phyloP scores from a whole-genome alignment of 1,140 invertebrate species.

The Caenorhabditis inopinata region DNA sequence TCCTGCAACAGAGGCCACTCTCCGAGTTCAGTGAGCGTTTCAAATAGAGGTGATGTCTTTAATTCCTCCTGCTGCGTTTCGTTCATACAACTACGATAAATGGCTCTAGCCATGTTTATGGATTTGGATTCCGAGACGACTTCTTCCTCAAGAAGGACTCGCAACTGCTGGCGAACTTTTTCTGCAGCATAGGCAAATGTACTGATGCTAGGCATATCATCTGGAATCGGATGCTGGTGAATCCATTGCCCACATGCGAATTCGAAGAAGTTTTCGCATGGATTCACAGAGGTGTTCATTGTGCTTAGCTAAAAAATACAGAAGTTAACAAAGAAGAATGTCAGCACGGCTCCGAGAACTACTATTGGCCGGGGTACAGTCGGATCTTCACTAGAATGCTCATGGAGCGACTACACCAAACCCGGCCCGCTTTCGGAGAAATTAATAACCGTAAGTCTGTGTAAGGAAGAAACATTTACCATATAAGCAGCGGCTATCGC shows the following conservation, averaged over 20 bases:
- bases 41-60: slow-evolving; percentile 72
- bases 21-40: slow-evolving; percentile 76
- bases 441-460: no score
- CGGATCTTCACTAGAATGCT: no score
- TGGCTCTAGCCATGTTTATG: slow-evolving; percentile 45
- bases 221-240: slow-evolving; percentile 83
- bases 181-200: slow-evolving; percentile 51
- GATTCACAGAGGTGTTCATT: slow-evolving; percentile 78
- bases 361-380: no score
- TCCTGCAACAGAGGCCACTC: slow-evolving; percentile 80
- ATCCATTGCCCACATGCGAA: slow-evolving; percentile 83
- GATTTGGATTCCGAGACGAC: slow-evolving; percentile 17
- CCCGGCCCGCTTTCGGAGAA: no score
- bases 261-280: slow-evolving; percentile 71
- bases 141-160: slow-evolving; percentile 48
- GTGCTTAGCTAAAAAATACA: slow-evolving; percentile 62
- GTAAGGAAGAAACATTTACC: slow-evolving; percentile 36
- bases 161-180: slow-evolving; percentile 50
- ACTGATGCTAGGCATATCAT: slow-evolving; percentile 59
- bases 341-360: not conserved
- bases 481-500: slow-evolving; percentile 49
- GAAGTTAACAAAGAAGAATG: not conserved
- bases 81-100: slow-evolving; percentile 52
- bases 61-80: slow-evolving; percentile 39
- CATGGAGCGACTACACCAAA: no score